Percentiles rank a stretch among this genome's conserved stretches.
Conservation (phyloP, 2,888 invertebrate species). For the Scrobipalpa costella region DNA sequence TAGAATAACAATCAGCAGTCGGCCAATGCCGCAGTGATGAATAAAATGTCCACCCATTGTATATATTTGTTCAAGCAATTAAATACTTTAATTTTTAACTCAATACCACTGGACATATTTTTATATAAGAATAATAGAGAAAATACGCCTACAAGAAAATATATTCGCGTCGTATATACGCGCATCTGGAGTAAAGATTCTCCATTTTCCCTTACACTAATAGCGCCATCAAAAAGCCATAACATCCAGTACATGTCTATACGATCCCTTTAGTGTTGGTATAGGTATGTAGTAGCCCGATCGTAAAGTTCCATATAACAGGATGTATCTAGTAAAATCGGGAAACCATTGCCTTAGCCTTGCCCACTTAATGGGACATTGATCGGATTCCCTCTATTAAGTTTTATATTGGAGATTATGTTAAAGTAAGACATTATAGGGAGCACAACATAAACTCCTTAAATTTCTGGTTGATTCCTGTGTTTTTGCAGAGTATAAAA, state of each 20-base stretch:
- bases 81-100: no score
- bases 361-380: not conserved
- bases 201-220: slow-evolving; percentile 23
- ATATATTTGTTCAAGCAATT: no score
- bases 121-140: no score
- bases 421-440: not conserved
- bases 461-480: no score
- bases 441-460: no score
- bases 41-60: no score
- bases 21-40: no score
- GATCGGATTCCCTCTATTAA: not conserved
- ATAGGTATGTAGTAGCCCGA: slow-evolving; percentile 4
- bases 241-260: slow-evolving; percentile 23
- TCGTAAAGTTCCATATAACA: not conserved
- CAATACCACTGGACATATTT: no score
- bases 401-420: not conserved
- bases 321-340: not conserved
- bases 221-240: slow-evolving; percentile 29
- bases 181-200: slow-evolving; percentile 21
- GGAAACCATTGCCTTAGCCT: no score
- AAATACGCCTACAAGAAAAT: not conserved
- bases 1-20: no score
- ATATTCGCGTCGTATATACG: not conserved
- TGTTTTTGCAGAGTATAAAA: no score
- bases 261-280: not conserved